These are phyloP conservation scores for Epiblema foenella DNA, from an alignment of 2,888 invertebrate genomes.

Conservation along the genomic window DNA sequence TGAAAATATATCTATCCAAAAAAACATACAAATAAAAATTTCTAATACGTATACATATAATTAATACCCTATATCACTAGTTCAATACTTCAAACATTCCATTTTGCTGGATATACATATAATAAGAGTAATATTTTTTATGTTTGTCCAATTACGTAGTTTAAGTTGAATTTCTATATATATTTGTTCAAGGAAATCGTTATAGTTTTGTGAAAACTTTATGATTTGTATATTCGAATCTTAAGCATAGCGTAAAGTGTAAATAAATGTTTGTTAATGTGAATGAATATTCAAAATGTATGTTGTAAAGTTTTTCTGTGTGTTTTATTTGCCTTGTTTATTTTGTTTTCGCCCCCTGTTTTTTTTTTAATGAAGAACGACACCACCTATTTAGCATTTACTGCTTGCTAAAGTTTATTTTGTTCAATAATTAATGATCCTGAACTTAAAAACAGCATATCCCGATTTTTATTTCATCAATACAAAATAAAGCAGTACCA, in stretches of 20 bases:
- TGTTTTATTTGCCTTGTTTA: slow-evolving; percentile 58
- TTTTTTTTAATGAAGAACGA: background rate
- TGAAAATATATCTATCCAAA: background rate
- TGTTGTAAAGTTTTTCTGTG: slow-evolving; percentile 71
- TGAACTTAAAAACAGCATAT: too few relatives aligned
- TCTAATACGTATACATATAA: too few relatives aligned
- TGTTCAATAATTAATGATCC: too few relatives aligned
- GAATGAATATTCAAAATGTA: slow-evolving; percentile 66
- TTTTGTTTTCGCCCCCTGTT: background rate
- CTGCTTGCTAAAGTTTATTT: too few relatives aligned
- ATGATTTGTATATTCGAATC: slow-evolving; percentile 13
- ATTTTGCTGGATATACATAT: slow-evolving; percentile 9
- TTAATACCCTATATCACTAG: background rate
- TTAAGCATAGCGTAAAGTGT: slow-evolving; percentile 1
- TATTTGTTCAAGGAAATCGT: slow-evolving; percentile 12
- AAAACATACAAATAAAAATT: slow-evolving; percentile 27
- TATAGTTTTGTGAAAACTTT: slow-evolving; percentile 20
- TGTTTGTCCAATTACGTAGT: slow-evolving; percentile 28
- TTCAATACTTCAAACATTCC: slow-evolving; percentile 52
- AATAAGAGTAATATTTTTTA: background rate
- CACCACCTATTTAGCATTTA: background rate
- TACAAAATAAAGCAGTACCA: background rate
- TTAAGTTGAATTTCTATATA: slow-evolving; percentile 15
- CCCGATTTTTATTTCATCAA: background rate
- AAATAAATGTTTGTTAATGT: slow-evolving; percentile 23